These are phyloP conservation scores for Plebejus argus DNA, from an alignment of 2,888 invertebrate species.

Conservation along the genomic window DNA sequence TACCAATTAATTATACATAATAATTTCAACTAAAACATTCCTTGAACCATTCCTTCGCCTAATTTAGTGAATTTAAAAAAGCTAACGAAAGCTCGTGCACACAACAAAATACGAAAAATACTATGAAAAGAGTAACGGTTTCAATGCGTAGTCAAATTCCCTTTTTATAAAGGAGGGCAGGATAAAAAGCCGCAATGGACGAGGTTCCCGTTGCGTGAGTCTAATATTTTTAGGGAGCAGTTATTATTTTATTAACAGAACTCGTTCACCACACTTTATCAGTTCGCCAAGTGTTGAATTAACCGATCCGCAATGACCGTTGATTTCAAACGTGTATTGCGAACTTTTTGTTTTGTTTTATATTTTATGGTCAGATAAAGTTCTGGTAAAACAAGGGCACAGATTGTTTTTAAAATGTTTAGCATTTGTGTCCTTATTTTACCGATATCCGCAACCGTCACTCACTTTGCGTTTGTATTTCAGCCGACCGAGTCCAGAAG, in stretches of 20 bases:
- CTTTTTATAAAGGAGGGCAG: neutral
- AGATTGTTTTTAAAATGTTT: too few relatives aligned
- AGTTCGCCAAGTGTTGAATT: neutral
- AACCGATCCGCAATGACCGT: neutral
- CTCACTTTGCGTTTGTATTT: too few relatives aligned
- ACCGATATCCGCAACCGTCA: too few relatives aligned
- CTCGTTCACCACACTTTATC: neutral
- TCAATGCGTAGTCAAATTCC: neutral
- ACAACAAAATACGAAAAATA: neutral
- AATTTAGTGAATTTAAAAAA: neutral
- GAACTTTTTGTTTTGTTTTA: neutral
- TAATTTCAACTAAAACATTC: neutral
- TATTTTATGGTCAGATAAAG: neutral
- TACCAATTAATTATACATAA: neutral
- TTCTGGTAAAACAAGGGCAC: too few relatives aligned
- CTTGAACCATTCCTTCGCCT: neutral
- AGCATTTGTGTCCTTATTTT: too few relatives aligned
- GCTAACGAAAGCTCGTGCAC: neutral
- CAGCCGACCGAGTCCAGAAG: too few relatives aligned
- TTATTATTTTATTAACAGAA: conserved; percentile 8
- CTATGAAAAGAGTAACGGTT: neutral
- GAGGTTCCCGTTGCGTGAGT: neutral
- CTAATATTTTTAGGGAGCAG: neutral
- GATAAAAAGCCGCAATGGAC: neutral
- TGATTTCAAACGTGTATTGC: neutral